Percentiles rank a stretch among this genome's conserved stretches.
These are phyloP conservation scores for Taphrorychus bicolor DNA, from an alignment of 2,888 invertebrate species.

Conservation along the genomic window DNA sequence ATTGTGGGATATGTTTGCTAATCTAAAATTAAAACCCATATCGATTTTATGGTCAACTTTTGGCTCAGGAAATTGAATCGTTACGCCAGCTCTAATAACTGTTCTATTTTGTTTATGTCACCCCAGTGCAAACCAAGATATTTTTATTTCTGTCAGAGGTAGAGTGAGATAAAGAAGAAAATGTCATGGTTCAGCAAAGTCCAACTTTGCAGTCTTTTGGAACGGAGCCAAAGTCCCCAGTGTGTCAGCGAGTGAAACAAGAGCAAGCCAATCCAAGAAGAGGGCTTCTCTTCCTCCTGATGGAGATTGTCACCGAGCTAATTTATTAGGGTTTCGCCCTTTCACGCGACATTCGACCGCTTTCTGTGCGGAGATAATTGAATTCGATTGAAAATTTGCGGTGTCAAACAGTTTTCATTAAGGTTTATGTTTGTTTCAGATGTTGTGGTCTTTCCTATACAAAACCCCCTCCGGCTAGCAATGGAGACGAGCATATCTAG, in stretches of 20 bases:
- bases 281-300: slow-evolving; percentile 34
- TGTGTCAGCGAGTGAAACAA: slow-evolving; percentile 23
- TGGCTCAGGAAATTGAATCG: not conserved
- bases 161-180: no score
- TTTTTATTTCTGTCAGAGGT: not conserved
- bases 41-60: not conserved
- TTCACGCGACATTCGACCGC: slow-evolving; percentile 34
- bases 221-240: not conserved
- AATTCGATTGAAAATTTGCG: slow-evolving; percentile 39
- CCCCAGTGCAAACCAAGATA: not conserved
- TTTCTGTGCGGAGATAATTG: slow-evolving; percentile 40
- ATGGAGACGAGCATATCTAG: not conserved
- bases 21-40: not conserved
- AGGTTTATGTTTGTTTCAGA: slow-evolving; percentile 33
- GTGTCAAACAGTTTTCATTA: slow-evolving; percentile 40
- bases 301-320: slow-evolving; percentile 27
- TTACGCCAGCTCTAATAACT: not conserved
- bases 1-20: not conserved
- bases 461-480: no score
- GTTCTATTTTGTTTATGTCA: not conserved
- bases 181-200: no score
- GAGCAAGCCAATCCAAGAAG: slow-evolving; percentile 7
- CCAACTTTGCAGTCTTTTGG: no score
- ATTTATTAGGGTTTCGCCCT: slow-evolving; percentile 41
- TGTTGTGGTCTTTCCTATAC: slow-evolving; percentile 38